Base-by-base conservation (phyloP, 2,797 vertebrate species). In the Danio albolineatus region DNA sequence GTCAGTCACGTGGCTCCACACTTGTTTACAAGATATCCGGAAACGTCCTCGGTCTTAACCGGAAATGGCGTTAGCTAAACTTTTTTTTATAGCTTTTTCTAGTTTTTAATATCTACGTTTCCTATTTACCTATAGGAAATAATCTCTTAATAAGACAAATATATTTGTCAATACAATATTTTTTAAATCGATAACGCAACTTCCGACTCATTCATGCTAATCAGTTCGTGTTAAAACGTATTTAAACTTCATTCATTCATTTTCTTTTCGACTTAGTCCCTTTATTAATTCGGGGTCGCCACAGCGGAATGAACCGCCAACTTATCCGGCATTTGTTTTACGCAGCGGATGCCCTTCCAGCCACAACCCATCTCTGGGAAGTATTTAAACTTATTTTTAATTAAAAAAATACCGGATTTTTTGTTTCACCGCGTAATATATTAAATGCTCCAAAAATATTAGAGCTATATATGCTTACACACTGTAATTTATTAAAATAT, bases 11-110 rank as follows among this genome's bases (percentile, higher is more conserved):
- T 81, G 73, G 38, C 39, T 46, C 13, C 13, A 46, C 8, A 6
- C 65, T 79, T 83, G 76, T 79, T 81, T 78, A 85, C 76, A 79
- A 53, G 53, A 57, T 7, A 64, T 48, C 43, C 38, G 82, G 78
- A 85, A 81, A 57, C 12, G 44, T n/a, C 28, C 3, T 16, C 2
- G 9, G 5, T 28, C 28, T 17, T 41, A 21, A 36, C 71, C 51
- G 81, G 84, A 83, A 75, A 76, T 64, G 16, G 46, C 57, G 65
- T 66, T 3, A 5, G 38, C 43, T 6, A 8, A 73, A 10, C 2
- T 4, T 44, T 57, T 36, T 1, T 1, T 2, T 14, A 7, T 46
- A 46, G 5, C 10, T 13, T 67, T 39, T 75, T 56, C 5, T 5
- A 5, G 13, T 2, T 13, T 7, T 43, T 13, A 28, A 46, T 5